These are phyloP conservation scores for Pseudoips prasinana DNA, from an alignment of 2,888 invertebrate species.

Conservation along the genomic window DNA sequence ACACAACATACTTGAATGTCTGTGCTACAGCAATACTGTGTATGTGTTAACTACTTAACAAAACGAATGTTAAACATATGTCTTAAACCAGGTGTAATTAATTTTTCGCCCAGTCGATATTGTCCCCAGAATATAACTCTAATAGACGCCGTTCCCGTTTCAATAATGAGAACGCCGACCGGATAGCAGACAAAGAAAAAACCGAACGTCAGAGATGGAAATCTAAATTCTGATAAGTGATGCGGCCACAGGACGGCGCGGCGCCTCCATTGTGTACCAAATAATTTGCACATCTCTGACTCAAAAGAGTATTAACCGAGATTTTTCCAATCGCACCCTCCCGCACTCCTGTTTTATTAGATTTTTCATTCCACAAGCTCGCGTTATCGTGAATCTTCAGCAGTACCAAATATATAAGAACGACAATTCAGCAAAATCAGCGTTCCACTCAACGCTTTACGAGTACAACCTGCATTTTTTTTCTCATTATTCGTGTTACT, in stretches of 20 bases:
- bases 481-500: no score
- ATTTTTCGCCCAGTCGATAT: no score
- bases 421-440: conserved; percentile 65
- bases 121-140: no score
- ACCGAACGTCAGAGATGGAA: conserved; percentile 7
- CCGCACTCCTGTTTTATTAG: conserved; percentile 56
- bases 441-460: no score
- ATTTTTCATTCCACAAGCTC: conserved; percentile 59
- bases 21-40: no score
- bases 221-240: conserved; percentile 11
- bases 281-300: conserved; percentile 21
- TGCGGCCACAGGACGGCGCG: conserved; percentile 8
- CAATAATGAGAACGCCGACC: conserved; percentile 7
- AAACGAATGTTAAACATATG: no score
- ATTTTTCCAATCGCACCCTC: conserved; percentile 53
- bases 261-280: conserved; percentile 16
- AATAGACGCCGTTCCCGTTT: no score
- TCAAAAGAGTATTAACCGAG: conserved; percentile 40
- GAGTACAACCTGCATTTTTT: no score
- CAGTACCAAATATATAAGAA: conserved; percentile 64
- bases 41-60: no score
- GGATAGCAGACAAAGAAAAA: conserved; percentile 25
- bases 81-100: no score
- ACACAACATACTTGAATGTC: no score
- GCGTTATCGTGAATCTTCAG: conserved; percentile 55